Base-by-base conservation (phyloP, 2,797 vertebrate species). In the Crocodylus rhombifer region DNA sequence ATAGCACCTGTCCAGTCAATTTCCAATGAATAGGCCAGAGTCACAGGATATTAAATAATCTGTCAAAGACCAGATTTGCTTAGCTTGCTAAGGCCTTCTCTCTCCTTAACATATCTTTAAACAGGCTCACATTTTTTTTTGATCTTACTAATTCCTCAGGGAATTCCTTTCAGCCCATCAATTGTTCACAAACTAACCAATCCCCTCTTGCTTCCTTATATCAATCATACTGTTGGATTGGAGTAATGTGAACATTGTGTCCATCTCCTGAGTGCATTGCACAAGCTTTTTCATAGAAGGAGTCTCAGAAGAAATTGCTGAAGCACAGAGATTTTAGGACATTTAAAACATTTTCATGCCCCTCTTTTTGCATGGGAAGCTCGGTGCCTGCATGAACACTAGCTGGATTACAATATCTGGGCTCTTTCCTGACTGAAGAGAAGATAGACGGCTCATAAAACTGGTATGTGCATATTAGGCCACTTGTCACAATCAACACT, bases 131-230 rank as follows among this genome's bases (percentile, higher is more conserved):
- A 51, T 51, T 51, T 51, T 51, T 51, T 51, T 81, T 87, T 82
- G 18, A 21, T 80, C 65, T 73, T 0, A 0, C 80, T 91, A 87
- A 96, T 88, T 78, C 73, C 90, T 95, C 1, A 30, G 18, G 94
- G 92, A 95, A 51, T 51, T 51, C 42, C 42, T 51, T 51, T 51
- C 42, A 51, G 42, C 42, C 42, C 42, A 91, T 92, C 92, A 95
- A 86, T 79, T 97, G 95, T 90, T 95, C 2, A 15, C 85, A 85
- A 92, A 93, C 95, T 94, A 96, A 91, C 82, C 87, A 89, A 81
- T 95, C 93, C 86, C 86, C 42, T 51, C 42, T 10, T 51, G 42
- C 42, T 51, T 51, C 42, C 42, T 51, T 51, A 51, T 9, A 51
- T 51, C 42, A 51, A 51, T 51, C 42, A 51, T 51, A 51, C 42